Percentiles rank a stretch among this genome's conserved stretches.
These are phyloP conservation scores for rat (Rattus norvegicus) DNA, from an alignment of 2,113 vertebrate species.

Conservation along the genomic window GRCr8 NC_086020.1:221202501-221203000, in stretches of 20 bases:
- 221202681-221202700: neutral
- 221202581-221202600: neutral
- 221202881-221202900: neutral
- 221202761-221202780: neutral
- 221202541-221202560: neutral
- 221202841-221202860: neutral
- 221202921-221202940: too few relatives aligned
- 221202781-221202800: neutral
- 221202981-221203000: neutral
- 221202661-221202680: neutral
- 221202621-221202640: neutral
- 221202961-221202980: neutral
- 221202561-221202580: neutral
- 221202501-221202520: neutral
- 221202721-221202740: neutral
- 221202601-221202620: neutral
- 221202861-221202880: neutral
- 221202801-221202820: neutral
- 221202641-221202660: neutral
- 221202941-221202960: too few relatives aligned
- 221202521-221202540: conserved; percentile 12
- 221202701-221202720: neutral
- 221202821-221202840: neutral
- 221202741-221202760: neutral
- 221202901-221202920: too few relatives aligned